phyloP scores from a whole-genome alignment of 2,888 invertebrate genomes.

The Hylaea fasciaria region DNA sequence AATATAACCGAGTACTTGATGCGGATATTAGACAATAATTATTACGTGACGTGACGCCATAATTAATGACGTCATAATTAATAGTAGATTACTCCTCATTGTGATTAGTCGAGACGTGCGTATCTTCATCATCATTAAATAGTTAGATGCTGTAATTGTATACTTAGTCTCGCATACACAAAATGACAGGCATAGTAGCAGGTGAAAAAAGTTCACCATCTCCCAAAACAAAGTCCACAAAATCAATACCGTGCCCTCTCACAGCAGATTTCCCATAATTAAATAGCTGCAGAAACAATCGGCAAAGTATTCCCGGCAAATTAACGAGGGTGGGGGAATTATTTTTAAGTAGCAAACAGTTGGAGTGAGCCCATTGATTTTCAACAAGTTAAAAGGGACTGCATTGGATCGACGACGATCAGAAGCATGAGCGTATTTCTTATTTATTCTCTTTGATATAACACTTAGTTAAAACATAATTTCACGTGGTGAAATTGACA shows the following conservation, averaged over 20 bases:
- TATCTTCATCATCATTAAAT: constrained; percentile 39
- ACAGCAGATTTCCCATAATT: constrained; percentile 32
- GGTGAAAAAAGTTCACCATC: too few relatives aligned
- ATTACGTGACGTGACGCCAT: constrained; percentile 33
- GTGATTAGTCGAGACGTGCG: constrained; percentile 49
- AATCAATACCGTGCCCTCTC: constrained; percentile 24
- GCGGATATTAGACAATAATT: constrained; percentile 28
- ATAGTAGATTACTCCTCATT: constrained; percentile 44
- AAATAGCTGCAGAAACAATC: constrained; percentile 58
- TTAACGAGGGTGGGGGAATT: constrained; percentile 66
- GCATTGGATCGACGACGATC: neutral
- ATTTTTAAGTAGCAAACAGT: constrained; percentile 63
- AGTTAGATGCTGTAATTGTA: constrained; percentile 31
- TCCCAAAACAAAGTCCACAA: neutral
- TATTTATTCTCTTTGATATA: too few relatives aligned
- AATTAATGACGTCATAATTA: constrained; percentile 51
- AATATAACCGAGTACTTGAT: constrained; percentile 1
- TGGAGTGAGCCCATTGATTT: constrained; percentile 60
- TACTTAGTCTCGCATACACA: too few relatives aligned
- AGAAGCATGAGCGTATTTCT: too few relatives aligned
- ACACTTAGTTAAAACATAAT: too few relatives aligned
- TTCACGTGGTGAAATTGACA: too few relatives aligned
- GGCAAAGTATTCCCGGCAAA: constrained; percentile 60
- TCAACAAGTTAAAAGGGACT: constrained; percentile 48
- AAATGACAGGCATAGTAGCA: too few relatives aligned